Percentiles rank a stretch among this genome's conserved stretches.
These are phyloP conservation scores for Neoarius graeffei DNA, from an alignment of 2,113 vertebrate genomes.

Conservation along the genomic window DNA sequence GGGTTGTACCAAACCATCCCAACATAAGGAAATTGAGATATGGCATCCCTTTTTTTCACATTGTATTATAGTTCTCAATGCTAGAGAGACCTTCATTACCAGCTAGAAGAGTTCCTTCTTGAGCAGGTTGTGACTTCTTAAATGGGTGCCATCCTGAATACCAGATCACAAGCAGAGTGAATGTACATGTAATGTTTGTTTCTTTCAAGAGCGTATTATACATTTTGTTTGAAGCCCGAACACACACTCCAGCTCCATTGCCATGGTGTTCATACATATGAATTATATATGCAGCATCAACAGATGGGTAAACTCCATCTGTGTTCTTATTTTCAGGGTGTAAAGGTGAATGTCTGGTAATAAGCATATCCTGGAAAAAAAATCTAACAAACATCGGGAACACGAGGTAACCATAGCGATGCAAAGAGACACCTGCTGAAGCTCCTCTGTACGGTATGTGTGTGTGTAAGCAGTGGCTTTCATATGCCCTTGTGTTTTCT, in stretches of 20 bases:
- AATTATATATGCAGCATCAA: not conserved
- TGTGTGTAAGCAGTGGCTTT: not conserved
- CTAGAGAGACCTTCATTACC: not conserved
- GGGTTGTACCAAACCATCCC: not conserved
- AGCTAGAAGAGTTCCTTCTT: not conserved
- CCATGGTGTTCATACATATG: not conserved
- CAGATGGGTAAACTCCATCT: slow-evolving; percentile 41
- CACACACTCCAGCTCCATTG: not conserved
- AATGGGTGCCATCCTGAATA: not conserved
- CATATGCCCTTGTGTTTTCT: slow-evolving; percentile 1
- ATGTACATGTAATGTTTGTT: not conserved
- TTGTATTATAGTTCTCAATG: not conserved
- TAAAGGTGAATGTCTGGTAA: slow-evolving; percentile 42
- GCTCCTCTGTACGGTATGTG: not conserved
- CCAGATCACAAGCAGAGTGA: not conserved
- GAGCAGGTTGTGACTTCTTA: not conserved
- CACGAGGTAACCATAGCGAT: slow-evolving; percentile 55
- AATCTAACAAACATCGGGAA: slow-evolving; percentile 43
- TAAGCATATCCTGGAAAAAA: slow-evolving; percentile 17
- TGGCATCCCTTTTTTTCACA: not conserved
- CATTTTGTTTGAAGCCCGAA: not conserved
- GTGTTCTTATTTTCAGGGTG: slow-evolving; percentile 39
- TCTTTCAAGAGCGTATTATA: not conserved
- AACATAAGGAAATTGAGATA: not conserved
- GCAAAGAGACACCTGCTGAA: slow-evolving; percentile 38